Percentiles rank a stretch among this genome's conserved stretches.
These are phyloP conservation scores for Sphaeridia pumilis DNA, from an alignment of 2,888 invertebrate genomes.

Conservation along the genomic window DNA sequence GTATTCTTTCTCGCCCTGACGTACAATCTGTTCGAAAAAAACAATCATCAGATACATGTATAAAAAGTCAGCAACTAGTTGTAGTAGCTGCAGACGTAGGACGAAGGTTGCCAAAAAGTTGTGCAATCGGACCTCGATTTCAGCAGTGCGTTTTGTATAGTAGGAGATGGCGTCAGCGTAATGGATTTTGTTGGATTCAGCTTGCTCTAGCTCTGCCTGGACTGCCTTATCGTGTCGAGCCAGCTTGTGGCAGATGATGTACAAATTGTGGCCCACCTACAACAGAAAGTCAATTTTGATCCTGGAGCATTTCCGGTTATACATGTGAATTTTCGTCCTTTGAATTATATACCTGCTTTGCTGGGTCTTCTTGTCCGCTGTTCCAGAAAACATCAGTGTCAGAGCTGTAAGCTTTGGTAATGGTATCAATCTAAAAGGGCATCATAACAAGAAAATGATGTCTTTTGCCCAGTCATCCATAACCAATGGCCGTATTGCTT, in stretches of 20 bases:
- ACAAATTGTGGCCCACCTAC: constrained; percentile 95
- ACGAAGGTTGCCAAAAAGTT: too few species aligned
- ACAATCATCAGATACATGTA: neutral
- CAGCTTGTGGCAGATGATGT: constrained; percentile 96
- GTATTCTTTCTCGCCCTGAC: constrained; percentile 63
- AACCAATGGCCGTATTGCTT: too few species aligned
- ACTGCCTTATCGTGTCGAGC: constrained; percentile 94
- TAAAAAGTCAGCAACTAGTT: too few species aligned
- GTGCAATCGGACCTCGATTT: constrained; percentile 91
- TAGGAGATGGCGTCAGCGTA: constrained; percentile 47
- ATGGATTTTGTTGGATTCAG: constrained; percentile 27
- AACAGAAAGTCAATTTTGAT: too few species aligned
- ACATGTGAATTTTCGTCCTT: too few species aligned
- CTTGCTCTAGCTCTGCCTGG: constrained; percentile 33
- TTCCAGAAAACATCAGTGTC: constrained; percentile 34
- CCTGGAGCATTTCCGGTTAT: too few species aligned
- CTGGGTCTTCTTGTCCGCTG: constrained; percentile 34
- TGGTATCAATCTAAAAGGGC: constrained; percentile 35
- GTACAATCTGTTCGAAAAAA: constrained; percentile 61
- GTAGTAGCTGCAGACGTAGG: too few species aligned
- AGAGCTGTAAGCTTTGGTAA: constrained; percentile 36
- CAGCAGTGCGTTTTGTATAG: constrained; percentile 94
- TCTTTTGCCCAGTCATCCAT: too few species aligned
- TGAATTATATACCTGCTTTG: constrained; percentile 35
- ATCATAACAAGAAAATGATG: neutral